A percentile compares a stretch with the other conserved stretches of the same genome.
These are phyloP conservation scores for Passer montanus DNA, from an alignment of 2,113 vertebrate genomes.

Conservation along the genomic window DNA sequence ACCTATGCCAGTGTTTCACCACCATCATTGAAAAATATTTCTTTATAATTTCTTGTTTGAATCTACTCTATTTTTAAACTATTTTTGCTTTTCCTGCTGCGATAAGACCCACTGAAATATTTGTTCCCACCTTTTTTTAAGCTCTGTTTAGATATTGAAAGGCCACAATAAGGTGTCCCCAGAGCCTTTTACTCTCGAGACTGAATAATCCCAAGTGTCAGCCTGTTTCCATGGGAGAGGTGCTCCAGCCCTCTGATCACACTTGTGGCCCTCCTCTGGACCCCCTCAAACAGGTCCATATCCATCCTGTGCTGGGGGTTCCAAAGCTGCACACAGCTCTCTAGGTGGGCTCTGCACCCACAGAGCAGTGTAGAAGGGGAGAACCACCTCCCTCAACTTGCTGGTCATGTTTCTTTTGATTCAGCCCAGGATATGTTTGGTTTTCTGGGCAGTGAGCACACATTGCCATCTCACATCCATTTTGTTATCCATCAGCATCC, in stretches of 20 bases:
- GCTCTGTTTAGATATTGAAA: background rate
- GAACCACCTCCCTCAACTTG: background rate
- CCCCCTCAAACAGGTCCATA: background rate
- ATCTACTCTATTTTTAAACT: background rate
- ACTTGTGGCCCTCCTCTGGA: background rate
- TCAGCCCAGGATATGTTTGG: background rate
- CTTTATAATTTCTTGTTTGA: background rate
- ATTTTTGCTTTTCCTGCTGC: background rate
- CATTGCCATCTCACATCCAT: background rate
- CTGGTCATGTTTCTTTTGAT: background rate
- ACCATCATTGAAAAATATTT: accelerated
- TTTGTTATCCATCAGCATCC: background rate
- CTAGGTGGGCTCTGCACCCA: background rate
- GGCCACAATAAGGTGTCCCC: background rate
- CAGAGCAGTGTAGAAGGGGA: background rate
- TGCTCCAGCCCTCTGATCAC: background rate
- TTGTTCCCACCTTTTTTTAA: background rate
- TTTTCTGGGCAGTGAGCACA: background rate
- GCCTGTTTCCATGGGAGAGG: background rate
- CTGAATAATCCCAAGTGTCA: background rate
- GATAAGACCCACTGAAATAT: background rate
- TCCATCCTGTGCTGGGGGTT: background rate
- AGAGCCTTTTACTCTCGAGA: background rate
- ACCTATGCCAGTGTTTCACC: background rate
- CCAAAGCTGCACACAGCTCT: background rate